These are phyloP conservation scores for Mythimna ferrago DNA, from an alignment of 2,888 invertebrate species.

Conservation along the genomic window DNA sequence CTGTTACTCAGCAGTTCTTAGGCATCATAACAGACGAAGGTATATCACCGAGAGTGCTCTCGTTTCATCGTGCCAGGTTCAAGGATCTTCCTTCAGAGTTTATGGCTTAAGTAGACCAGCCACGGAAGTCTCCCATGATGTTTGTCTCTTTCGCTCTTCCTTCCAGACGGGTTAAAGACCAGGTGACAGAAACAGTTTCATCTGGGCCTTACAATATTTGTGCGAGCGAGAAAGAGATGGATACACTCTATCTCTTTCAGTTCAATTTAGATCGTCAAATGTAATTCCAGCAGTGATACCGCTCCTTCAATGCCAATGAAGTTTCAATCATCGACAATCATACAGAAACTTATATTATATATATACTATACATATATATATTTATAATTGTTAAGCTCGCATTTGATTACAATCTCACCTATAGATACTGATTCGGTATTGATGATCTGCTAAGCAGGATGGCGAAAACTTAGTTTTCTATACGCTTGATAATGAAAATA, in stretches of 20 bases:
- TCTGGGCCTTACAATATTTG: too few relatives aligned
- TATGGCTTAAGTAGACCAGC: neutral
- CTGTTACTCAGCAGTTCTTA: neutral
- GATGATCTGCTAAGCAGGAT: slow-evolving; percentile 17
- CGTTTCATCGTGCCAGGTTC: neutral
- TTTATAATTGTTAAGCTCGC: too few relatives aligned
- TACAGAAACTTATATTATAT: neutral
- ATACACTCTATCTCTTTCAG: too few relatives aligned
- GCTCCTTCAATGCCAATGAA: neutral
- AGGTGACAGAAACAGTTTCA: neutral
- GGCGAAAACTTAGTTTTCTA: slow-evolving; percentile 7
- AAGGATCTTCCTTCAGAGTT: neutral
- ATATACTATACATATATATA: too few relatives aligned
- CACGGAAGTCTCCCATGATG: slow-evolving; percentile 4
- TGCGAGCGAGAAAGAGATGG: too few relatives aligned
- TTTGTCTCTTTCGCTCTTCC: slow-evolving; percentile 11
- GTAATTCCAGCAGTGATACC: neutral
- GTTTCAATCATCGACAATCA: slow-evolving; percentile 13
- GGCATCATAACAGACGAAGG: neutral
- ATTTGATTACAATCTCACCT: too few relatives aligned
- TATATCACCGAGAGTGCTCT: neutral
- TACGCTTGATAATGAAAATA: neutral
- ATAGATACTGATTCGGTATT: too few relatives aligned
- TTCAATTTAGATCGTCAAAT: too few relatives aligned
- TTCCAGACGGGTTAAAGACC: neutral